Conservation (phyloP, 2,888 invertebrate species). For the Therioaphis trifolii region DNA sequence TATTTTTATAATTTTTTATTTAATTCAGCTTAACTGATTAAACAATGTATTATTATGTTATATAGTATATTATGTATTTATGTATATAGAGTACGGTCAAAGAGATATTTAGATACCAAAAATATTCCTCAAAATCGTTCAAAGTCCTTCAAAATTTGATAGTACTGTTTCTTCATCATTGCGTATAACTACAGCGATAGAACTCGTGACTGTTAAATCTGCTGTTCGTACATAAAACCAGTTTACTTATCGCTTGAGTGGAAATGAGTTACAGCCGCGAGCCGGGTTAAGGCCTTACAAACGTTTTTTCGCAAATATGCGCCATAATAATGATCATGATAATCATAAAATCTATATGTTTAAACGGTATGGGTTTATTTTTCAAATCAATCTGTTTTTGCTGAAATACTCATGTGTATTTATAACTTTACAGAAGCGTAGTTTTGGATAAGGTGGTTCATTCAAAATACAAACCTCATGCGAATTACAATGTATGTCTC, state of each 20-base stretch:
- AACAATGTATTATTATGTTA: too few relatives aligned
- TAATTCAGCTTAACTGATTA: background rate
- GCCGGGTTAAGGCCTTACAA: constrained; percentile 29
- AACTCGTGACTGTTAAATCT: background rate
- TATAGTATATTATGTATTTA: too few relatives aligned
- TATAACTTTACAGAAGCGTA: too few relatives aligned
- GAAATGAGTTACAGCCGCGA: constrained; percentile 29
- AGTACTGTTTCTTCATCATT: background rate
- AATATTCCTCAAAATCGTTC: constrained; percentile 6
- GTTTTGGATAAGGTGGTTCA: too few relatives aligned
- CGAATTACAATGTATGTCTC: too few relatives aligned
- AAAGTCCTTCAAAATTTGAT: constrained; percentile 35
- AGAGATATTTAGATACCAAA: background rate
- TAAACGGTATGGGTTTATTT: background rate
- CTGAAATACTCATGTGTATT: too few relatives aligned
- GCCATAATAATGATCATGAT: background rate
- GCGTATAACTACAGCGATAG: background rate
- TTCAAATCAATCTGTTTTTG: background rate
- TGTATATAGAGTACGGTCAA: too few relatives aligned
- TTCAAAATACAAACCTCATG: too few relatives aligned
- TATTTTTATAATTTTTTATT: constrained; percentile 32
- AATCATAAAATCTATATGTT: constrained; percentile 18
- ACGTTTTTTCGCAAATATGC: constrained; percentile 33
- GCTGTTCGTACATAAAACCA: constrained; percentile 20
- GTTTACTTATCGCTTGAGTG: constrained; percentile 33